Evolutionary conservation across 2,888 invertebrate species (phyloP).

Genomic region (Macropis europaea): DNA sequence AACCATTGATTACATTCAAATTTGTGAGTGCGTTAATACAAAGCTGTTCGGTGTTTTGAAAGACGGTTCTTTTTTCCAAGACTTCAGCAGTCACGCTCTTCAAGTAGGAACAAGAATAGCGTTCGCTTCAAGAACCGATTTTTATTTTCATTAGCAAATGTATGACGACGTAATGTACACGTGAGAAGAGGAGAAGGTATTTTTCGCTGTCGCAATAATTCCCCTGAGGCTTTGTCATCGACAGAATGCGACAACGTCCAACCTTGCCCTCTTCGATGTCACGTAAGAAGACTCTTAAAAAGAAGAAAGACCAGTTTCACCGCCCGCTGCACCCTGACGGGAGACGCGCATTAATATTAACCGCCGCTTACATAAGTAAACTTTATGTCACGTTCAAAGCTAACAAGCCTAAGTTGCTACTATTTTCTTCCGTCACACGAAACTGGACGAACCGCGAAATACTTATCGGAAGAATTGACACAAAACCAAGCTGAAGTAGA

Average conservation of each 20-base stretch:
- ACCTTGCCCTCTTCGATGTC: slow-evolving; percentile 30
- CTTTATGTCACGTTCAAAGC: not conserved
- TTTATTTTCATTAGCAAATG: slow-evolving; percentile 7
- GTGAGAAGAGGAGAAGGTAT: slow-evolving; percentile 1
- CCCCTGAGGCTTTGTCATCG: not conserved
- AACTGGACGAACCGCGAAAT: too few species aligned
- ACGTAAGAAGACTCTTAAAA: slow-evolving; percentile 39
- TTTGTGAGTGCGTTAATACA: slow-evolving; percentile 34
- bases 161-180: slow-evolving; percentile 6
- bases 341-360: slow-evolving; percentile 37
- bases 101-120: slow-evolving; percentile 10
- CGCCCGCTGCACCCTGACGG: not conserved
- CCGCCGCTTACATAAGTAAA: slow-evolving; percentile 29
- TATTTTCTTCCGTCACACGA: too few species aligned
- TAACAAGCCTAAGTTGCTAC: not conserved
- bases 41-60: not conserved
- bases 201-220: slow-evolving; percentile 7
- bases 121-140: not conserved
- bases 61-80: not conserved
- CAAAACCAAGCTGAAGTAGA: too few species aligned
- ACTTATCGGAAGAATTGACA: too few species aligned
- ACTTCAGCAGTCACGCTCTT: not conserved
- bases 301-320: slow-evolving; percentile 56
- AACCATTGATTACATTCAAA: slow-evolving; percentile 13
- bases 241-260: slow-evolving; percentile 29